A percentile compares a stretch with the other conserved stretches of the same genome.
Evolutionary conservation across 2,113 vertebrate species (phyloP).

Genomic region (Psittacara wagleri): DNA sequence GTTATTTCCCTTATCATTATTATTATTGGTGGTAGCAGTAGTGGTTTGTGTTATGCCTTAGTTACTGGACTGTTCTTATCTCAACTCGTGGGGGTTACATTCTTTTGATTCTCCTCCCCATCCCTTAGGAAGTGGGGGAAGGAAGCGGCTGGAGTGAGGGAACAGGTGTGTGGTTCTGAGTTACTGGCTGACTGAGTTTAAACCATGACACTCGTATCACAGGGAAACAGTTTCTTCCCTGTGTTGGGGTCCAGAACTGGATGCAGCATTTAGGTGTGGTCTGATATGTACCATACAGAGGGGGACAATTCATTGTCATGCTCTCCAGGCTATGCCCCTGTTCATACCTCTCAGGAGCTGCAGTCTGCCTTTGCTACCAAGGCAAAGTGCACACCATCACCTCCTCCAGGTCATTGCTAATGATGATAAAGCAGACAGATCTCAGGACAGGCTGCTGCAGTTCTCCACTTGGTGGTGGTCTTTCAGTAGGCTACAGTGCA

Average conservation of each 20-base stretch:
- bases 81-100: no score
- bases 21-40: no score
- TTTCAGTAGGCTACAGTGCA: not conserved
- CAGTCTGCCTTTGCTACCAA: not conserved
- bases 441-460: not conserved
- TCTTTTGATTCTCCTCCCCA: no score
- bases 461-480: not conserved
- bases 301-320: not conserved
- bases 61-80: no score
- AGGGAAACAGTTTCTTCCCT: not conserved
- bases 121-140: no score
- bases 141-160: no score
- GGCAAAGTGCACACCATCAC: rapidly evolving
- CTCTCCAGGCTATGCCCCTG: not conserved
- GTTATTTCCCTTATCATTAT: no score
- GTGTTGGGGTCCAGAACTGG: not conserved
- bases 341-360: not conserved
- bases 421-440: not conserved
- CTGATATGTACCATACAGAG: not conserved
- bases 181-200: no score
- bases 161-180: no score
- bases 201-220: no score
- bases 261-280: not conserved
- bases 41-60: no score
- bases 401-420: not conserved